Evolutionary conservation across 1,140 invertebrate genomes (phyloP), one percentile per base, ranked within the genome.

Genomic region (Pseudomyrmex pallidus): DNA sequence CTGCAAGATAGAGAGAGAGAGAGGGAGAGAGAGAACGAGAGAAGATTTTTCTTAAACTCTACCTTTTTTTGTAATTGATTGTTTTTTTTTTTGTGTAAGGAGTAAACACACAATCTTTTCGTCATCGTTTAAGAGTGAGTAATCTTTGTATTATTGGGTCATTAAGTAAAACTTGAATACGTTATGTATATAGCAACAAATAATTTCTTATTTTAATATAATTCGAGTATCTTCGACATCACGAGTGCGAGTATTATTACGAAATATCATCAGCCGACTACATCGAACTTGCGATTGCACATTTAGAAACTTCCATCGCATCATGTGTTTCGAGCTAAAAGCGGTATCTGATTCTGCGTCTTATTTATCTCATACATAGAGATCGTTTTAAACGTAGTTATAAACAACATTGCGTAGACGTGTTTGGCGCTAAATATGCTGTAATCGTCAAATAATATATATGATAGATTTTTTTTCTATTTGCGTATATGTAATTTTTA

Each of bases 291-390:
- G 20, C 54, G 64, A 78, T 80, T 80, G 54, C 76, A 72, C 72
- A 80, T 80, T 80, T 80, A 80, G 68, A 80, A n/a, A 48, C 59
- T 80, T 10, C 13, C 62, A 77, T 77, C 66, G 56, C 67, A 56
- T 35, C 35, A 35, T 35, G 35, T 70, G 17, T 57, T 72, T 72
- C 17, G 66, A 80, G 66, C 76, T 80, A 72, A 80, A 80, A 48
- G 76, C 22, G 66, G 64, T 56, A n/a, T 80, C 76, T 61, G 76
- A 80, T 80, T 80, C 66, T 80, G 56, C 76, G 76, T 80, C 76
- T 80, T 80, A 78, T 70, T 78, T 78, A 80, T 44, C 59, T 72
- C 74, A 5, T 56, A 12, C 48, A 67, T 4, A 70, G 54, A 25
- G 54, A 25, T 57, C 20, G 12, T 3, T 7, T 35, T 61, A 20